Evolutionary conservation across 2,888 invertebrate genomes (phyloP).

Genomic region (Cheilosia grossa): DNA sequence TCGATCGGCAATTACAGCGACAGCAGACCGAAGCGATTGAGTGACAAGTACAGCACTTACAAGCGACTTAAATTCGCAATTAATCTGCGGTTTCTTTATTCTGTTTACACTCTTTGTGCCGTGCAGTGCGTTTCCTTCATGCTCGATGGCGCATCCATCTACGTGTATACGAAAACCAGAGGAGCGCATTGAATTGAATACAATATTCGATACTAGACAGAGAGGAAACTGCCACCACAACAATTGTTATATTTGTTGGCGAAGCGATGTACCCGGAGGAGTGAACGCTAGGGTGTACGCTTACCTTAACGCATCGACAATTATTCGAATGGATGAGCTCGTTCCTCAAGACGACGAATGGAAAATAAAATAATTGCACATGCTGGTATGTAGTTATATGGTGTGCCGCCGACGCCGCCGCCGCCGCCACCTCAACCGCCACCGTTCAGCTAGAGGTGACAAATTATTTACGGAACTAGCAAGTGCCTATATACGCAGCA

Average conservation of each 20-base stretch:
- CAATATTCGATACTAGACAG: slow-evolving; percentile 54
- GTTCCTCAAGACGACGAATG: slow-evolving; percentile 59
- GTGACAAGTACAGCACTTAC: slow-evolving; percentile 70
- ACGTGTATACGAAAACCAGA: slow-evolving; percentile 26
- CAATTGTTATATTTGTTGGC: slow-evolving; percentile 40
- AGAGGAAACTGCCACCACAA: slow-evolving; percentile 56
- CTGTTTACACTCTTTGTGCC: slow-evolving; percentile 40
- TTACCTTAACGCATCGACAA: slow-evolving; percentile 83
- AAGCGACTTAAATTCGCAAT: slow-evolving; percentile 62
- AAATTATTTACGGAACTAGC: slow-evolving; percentile 50
- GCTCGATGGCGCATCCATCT: slow-evolving; percentile 68
- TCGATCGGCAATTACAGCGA: slow-evolving; percentile 64
- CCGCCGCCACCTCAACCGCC: not conserved
- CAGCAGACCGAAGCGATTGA: slow-evolving; percentile 59
- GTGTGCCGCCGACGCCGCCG: slow-evolving; percentile 11
- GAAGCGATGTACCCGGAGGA: slow-evolving; percentile 31
- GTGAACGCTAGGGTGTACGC: slow-evolving; percentile 79
- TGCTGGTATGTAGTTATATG: slow-evolving; percentile 48
- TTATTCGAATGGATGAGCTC: slow-evolving; percentile 82
- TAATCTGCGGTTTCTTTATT: slow-evolving; percentile 69
- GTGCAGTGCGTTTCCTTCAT: slow-evolving; percentile 65
- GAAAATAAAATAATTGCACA: slow-evolving; percentile 63
- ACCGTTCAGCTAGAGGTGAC: slow-evolving; percentile 54
- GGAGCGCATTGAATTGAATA: slow-evolving; percentile 61
- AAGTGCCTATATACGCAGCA: slow-evolving; percentile 1